Conservation (phyloP, 2,888 invertebrate genomes). For the Listrodromus nycthemerus region DNA sequence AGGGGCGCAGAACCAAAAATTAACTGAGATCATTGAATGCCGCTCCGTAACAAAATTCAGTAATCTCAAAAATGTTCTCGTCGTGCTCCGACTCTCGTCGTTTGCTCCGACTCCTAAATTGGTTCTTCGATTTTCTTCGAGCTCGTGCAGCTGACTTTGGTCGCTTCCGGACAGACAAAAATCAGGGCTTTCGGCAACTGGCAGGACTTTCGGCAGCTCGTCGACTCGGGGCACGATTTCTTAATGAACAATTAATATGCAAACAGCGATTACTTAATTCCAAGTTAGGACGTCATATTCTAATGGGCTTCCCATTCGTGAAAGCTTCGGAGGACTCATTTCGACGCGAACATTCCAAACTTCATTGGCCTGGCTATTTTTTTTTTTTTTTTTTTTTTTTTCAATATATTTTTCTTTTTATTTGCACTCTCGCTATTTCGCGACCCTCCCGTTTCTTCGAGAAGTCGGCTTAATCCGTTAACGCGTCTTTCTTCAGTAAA, state of each 20-base stretch:
- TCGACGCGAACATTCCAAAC: constrained; percentile 24
- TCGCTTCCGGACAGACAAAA: neutral
- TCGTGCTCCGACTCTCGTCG: too few species aligned
- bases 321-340: constrained; percentile 57
- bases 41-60: neutral
- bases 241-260: constrained; percentile 84
- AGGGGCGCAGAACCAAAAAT: neutral
- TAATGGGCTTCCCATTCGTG: constrained; percentile 75
- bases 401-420: neutral
- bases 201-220: constrained; percentile 33
- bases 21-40: constrained; percentile 13
- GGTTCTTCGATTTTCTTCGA: neutral
- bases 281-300: constrained; percentile 78
- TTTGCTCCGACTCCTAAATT: neutral
- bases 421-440: neutral
- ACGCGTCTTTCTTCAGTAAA: neutral
- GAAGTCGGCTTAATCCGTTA: neutral
- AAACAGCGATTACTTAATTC: constrained; percentile 83
- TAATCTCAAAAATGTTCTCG: neutral
- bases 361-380: constrained; percentile 23
- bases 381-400: neutral
- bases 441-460: neutral
- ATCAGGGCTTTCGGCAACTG: neutral
- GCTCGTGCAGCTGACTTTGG: neutral
- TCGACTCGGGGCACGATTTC: constrained; percentile 52